Conservation (phyloP, 2,113 vertebrate species). For the Scolopax mira region DNA sequence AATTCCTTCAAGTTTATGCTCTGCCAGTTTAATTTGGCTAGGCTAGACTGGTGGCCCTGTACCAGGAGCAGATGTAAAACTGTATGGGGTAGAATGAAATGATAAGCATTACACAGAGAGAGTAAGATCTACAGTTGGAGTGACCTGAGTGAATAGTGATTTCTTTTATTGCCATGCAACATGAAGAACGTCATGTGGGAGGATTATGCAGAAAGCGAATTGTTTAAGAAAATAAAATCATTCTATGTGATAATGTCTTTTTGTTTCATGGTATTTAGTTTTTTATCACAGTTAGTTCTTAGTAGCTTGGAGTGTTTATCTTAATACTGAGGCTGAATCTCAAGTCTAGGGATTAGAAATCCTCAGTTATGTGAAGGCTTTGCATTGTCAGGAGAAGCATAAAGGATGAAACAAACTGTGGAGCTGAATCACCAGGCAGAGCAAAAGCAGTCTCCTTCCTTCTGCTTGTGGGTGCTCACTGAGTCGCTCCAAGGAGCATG, state of each 20-base stretch:
- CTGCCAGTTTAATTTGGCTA: neutral
- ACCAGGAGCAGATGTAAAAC: neutral
- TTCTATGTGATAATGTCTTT: neutral
- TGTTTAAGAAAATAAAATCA: neutral
- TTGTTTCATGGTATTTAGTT: neutral
- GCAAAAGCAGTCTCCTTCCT: neutral
- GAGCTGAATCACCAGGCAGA: neutral
- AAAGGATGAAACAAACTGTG: neutral
- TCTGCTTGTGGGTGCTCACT: accelerated
- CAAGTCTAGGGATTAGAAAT: slow-evolving; percentile 12
- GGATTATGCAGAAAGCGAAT: neutral
- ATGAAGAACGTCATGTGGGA: accelerated
- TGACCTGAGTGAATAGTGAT: neutral
- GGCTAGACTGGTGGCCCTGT: neutral
- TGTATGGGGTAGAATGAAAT: neutral
- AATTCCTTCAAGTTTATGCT: neutral
- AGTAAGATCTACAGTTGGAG: neutral
- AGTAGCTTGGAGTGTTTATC: neutral
- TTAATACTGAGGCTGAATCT: neutral
- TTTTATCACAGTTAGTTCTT: neutral
- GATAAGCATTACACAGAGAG: neutral
- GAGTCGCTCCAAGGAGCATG: accelerated
- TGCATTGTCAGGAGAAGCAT: neutral
- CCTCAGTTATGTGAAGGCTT: neutral
- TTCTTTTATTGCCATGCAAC: neutral